Percentiles rank a stretch among this genome's conserved stretches.
These are phyloP conservation scores for Bombus soroeensis DNA, from an alignment of 1,140 invertebrate genomes.

Conservation along the genomic window DNA sequence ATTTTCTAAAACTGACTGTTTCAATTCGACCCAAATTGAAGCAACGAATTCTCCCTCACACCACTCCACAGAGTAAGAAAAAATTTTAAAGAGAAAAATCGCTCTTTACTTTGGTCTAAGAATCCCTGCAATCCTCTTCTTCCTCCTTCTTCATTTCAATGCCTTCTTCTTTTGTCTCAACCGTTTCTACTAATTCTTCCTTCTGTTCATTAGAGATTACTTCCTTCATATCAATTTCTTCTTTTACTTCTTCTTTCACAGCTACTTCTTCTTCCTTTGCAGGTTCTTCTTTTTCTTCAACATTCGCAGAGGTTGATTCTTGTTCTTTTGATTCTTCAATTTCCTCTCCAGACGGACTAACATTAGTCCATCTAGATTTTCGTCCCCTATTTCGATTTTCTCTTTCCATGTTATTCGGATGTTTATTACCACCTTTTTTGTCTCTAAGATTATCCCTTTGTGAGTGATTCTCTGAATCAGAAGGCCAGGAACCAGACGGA, in stretches of 20 bases:
- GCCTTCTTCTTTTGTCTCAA: conserved; percentile 15
- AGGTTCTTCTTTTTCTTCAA: conserved; percentile 26
- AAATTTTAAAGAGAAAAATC: conserved; percentile 51
- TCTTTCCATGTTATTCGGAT: conserved; percentile 64
- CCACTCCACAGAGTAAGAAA: conserved; percentile 53
- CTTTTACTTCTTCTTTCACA: conserved; percentile 20
- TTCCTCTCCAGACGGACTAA: conserved; percentile 72
- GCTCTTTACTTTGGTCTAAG: conserved; percentile 57
- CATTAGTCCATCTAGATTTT: conserved; percentile 81
- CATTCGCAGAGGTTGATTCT: conserved; percentile 10
- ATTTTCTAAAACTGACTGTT: conserved; percentile 13
- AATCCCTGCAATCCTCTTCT: conserved; percentile 53
- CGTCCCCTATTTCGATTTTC: conserved; percentile 75
- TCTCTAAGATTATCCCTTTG: conserved; percentile 67
- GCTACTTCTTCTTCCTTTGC: conserved; percentile 18
- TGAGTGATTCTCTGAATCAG: conserved; percentile 57
- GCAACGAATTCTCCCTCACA: conserved; percentile 43
- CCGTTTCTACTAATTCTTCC: conserved; percentile 9
- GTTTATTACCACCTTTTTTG: conserved; percentile 52
- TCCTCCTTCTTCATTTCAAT: conserved; percentile 32
- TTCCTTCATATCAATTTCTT: conserved; percentile 32
- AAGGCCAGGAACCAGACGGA: conserved; percentile 67
- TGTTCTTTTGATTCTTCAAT: conserved; percentile 53
- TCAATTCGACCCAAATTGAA: conserved; percentile 18
- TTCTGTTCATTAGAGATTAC: conserved; percentile 14